A percentile compares a stretch with the other conserved stretches of the same genome.
phyloP scores from a whole-genome alignment of 2,888 invertebrate genomes.

The Graphium colonna region DNA sequence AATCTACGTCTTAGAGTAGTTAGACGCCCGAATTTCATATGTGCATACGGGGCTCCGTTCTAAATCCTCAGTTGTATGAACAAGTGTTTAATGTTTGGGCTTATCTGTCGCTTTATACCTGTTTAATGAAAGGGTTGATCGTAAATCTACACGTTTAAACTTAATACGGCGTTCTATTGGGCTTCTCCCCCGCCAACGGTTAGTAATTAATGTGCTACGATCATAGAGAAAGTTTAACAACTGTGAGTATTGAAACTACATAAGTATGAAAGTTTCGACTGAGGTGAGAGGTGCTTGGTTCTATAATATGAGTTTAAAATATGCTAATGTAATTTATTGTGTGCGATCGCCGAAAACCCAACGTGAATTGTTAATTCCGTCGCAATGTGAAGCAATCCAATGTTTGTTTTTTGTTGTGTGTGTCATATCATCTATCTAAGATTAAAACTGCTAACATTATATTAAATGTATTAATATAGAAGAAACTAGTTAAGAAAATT shows the following conservation, averaged over 20 bases:
- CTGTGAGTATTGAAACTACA: constrained; percentile 69
- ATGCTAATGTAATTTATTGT: constrained; percentile 54
- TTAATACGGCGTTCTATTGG: constrained; percentile 71
- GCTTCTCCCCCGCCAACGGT: constrained; percentile 54
- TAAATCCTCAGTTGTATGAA: constrained; percentile 65
- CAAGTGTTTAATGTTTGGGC: constrained; percentile 66
- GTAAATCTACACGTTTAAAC: constrained; percentile 76
- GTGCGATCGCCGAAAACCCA: constrained; percentile 31
- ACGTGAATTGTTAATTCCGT: background rate
- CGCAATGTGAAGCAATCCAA: background rate
- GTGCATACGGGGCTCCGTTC: constrained; percentile 59
- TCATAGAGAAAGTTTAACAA: constrained; percentile 71
- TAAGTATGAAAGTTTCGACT: constrained; percentile 68
- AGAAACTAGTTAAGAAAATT: no score
- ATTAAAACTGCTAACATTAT: background rate
- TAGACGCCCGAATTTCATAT: constrained; percentile 58
- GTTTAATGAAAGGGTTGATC: constrained; percentile 78
- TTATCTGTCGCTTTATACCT: constrained; percentile 77
- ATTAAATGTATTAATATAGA: no score
- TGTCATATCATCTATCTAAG: background rate
- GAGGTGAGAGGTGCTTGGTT: constrained; percentile 65
- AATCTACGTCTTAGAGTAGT: constrained; percentile 48
- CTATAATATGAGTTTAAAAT: constrained; percentile 66
- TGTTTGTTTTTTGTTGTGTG: background rate
- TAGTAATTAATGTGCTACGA: constrained; percentile 74